Evolutionary conservation across 2,888 invertebrate genomes (phyloP).

Genomic region (Drosophila greeni): DNA sequence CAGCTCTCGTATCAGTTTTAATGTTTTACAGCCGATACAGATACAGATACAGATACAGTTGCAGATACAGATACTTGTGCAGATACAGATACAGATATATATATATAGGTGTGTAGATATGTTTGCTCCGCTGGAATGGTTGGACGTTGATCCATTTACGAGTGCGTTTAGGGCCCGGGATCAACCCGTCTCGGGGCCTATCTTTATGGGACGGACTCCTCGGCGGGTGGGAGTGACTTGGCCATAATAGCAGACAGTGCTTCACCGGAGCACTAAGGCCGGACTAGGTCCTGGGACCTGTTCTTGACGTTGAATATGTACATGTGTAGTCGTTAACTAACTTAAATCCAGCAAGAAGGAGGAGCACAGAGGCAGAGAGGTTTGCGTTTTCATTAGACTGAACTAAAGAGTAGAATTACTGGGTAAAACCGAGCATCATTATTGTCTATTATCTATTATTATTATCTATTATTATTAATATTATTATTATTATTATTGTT

Average conservation of each 20-base stretch:
- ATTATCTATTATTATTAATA: constrained; percentile 1
- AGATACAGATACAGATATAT: constrained; percentile 3
- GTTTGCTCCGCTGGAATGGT: constrained; percentile 1
- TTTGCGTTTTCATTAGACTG: constrained; percentile 34
- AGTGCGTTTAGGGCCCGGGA: constrained; percentile 25
- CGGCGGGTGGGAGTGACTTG: constrained; percentile 17
- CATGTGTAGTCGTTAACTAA: constrained; percentile 28
- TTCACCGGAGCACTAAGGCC: background rate
- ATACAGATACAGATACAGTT: background rate
- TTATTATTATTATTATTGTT: constrained; percentile 9
- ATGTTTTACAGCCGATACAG: constrained; percentile 20
- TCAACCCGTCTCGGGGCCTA: constrained; percentile 23
- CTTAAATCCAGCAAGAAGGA: constrained; percentile 14
- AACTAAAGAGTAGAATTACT: constrained; percentile 30
- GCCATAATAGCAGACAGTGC: constrained; percentile 11
- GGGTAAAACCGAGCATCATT: constrained; percentile 9
- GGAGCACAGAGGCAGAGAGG: background rate
- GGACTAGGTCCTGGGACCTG: constrained; percentile 2
- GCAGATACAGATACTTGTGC: background rate
- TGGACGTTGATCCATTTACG: constrained; percentile 19
- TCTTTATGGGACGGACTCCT: constrained; percentile 22
- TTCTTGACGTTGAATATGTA: constrained; percentile 26
- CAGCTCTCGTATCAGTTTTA: constrained; percentile 21
- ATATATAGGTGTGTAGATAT: background rate
- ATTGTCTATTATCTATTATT: constrained; percentile 14